Conservation (phyloP, 2,888 invertebrate genomes). For the Brenthis ino region DNA sequence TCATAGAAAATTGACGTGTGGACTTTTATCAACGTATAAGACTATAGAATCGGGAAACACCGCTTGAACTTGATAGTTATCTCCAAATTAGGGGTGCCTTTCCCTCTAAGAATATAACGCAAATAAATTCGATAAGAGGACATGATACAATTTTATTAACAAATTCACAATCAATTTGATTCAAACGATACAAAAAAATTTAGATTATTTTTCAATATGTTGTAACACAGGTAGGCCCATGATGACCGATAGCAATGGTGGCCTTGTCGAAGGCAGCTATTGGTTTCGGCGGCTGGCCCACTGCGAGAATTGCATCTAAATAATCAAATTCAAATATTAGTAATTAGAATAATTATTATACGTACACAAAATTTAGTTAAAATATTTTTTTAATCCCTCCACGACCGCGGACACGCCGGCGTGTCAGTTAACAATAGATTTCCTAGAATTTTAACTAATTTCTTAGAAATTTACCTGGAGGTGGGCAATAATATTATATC, state of each 20-base stretch:
- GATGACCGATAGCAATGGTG: constrained; percentile 62
- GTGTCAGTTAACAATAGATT: too few species aligned
- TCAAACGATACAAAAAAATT: neutral
- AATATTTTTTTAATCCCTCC: neutral
- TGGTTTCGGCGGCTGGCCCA: constrained; percentile 74
- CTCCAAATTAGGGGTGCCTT: too few species aligned
- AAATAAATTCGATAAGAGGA: neutral
- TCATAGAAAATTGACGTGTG: too few species aligned
- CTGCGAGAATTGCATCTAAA: constrained; percentile 73
- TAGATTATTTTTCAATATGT: constrained; percentile 19
- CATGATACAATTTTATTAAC: constrained; percentile 8
- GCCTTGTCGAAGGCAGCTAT: constrained; percentile 73
- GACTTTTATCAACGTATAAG: too few species aligned
- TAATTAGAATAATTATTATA: neutral
- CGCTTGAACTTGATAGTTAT: too few species aligned
- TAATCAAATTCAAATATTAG: constrained; percentile 14
- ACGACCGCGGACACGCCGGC: too few species aligned
- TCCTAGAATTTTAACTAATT: too few species aligned
- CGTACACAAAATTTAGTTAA: neutral
- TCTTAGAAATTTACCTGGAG: too few species aligned
- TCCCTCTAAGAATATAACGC: too few species aligned
- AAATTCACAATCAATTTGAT: neutral
- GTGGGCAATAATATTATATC: neutral
- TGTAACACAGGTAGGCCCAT: constrained; percentile 37
- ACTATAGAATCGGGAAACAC: too few species aligned